Base-by-base conservation (phyloP, 2,113 vertebrate species). In the Cyprinodon variegatus region DNA sequence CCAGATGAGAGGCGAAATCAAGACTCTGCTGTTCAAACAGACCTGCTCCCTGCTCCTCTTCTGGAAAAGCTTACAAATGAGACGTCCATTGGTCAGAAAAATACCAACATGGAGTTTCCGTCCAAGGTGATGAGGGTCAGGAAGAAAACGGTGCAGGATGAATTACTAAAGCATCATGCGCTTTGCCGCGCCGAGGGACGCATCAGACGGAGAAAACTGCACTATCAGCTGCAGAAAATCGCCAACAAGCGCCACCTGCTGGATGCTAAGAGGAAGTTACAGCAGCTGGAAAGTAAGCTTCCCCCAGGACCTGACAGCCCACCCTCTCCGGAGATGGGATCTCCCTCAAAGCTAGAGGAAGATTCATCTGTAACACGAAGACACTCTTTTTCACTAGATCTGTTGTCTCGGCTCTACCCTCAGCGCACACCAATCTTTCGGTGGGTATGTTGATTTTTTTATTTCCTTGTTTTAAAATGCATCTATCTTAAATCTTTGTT, bases 151-250 rank as follows among this genome's bases (percentile, higher is more conserved):
- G 94, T 96, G 13, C 95, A 96, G 66, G 93, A 94, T 71, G 97
- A 96, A 79, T 90, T 97, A 10, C 89, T 96, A 17, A 91, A 74
- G 61, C 95, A 94, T 77, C 93, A 93, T 43, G 89, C 94, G 8
- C 80, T 97, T 46, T 89, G 90, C 76, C 94, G 94, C 17, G 91
- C 95, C 0, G 96, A 96, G 85, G 91, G 84, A 82, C 95, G 90
- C 59, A 86, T 96, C 50, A 79, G 88, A 7, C 81, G 85, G 20
- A 98, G 95, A 79, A 96, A 93, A 72, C 90, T 96, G 60, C 95
- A 91, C 11, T 96, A 95, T 82, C 96, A 96, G 68, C 85, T 98
- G 76, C 94, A 96, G 89, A 95, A 93, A 83, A 95, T 96, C n/a
- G 89, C 95, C 77, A 95, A 95, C 75, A 98, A 97, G 87, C 94